Evolutionary conservation across 2,888 invertebrate species (phyloP).

Genomic region (Argynnis bischoffii): DNA sequence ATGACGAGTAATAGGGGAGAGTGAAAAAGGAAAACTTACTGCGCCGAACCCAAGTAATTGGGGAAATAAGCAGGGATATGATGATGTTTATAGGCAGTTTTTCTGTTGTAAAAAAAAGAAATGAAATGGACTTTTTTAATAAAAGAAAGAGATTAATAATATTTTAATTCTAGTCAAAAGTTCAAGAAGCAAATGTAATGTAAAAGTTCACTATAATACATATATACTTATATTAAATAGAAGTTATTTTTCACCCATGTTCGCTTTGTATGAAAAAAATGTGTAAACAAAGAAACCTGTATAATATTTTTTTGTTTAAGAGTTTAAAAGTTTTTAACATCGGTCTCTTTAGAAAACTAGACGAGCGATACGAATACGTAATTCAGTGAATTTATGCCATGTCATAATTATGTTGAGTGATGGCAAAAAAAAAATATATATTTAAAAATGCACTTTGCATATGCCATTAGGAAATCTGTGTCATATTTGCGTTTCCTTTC

Average conservation of each 20-base stretch:
- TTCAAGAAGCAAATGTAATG: too few relatives aligned
- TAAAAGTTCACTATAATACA: too few relatives aligned
- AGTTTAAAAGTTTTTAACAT: constrained; percentile 4
- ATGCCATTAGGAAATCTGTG: not conserved
- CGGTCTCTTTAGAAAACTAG: constrained; percentile 1
- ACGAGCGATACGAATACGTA: constrained; percentile 3
- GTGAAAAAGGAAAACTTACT: too few relatives aligned
- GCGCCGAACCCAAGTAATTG: too few relatives aligned
- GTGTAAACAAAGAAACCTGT: not conserved
- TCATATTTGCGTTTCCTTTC: constrained; percentile 12
- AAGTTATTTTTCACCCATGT: not conserved
- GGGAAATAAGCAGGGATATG: too few relatives aligned
- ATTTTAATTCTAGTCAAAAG: too few relatives aligned
- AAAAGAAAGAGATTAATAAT: too few relatives aligned
- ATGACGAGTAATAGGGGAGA: too few relatives aligned
- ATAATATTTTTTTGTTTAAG: constrained; percentile 1
- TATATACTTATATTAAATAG: too few relatives aligned
- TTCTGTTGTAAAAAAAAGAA: too few relatives aligned
- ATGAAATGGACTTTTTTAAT: too few relatives aligned
- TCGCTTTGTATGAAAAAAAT: not conserved
- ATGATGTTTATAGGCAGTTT: too few relatives aligned
- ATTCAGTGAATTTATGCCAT: constrained; percentile 5
- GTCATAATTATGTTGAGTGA: constrained; percentile 17
- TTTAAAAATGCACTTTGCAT: not conserved
- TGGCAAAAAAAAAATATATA: constrained; percentile 9